Evolutionary conservation across 1,140 invertebrate species (phyloP).

Genomic region (Psix sp.): DNA sequence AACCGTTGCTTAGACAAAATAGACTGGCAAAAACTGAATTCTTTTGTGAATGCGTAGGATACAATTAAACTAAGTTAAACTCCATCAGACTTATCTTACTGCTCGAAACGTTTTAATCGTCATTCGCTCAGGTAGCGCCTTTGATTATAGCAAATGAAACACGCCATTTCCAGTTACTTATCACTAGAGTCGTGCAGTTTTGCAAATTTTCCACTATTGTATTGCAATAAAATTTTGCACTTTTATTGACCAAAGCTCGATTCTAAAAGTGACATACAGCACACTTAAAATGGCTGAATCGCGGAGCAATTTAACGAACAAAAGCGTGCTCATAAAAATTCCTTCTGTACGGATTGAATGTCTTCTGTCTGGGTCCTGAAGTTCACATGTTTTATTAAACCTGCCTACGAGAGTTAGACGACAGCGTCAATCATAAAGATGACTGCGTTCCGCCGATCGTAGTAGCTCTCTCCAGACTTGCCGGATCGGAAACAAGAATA

Average conservation of each 20-base stretch:
- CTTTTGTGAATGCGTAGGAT: constrained; percentile 41
- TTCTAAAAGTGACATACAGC: constrained; percentile 48
- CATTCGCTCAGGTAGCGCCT: constrained; percentile 26
- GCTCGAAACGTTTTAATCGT: constrained; percentile 34
- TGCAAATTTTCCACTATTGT: constrained; percentile 21
- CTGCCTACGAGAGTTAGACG: constrained; percentile 29
- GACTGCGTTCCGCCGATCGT: constrained; percentile 38
- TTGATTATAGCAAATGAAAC: constrained; percentile 43
- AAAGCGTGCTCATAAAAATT: constrained; percentile 39
- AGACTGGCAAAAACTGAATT: constrained; percentile 16
- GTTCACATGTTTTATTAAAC: constrained; percentile 54
- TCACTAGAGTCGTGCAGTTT: constrained; percentile 40
- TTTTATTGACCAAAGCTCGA: constrained; percentile 38
- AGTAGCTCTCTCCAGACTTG: constrained; percentile 16
- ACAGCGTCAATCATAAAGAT: constrained; percentile 58
- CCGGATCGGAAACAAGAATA: constrained; percentile 30
- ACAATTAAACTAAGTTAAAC: constrained; percentile 29
- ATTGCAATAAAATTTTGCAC: constrained; percentile 30
- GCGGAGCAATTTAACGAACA: constrained; percentile 36
- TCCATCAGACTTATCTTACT: constrained; percentile 28
- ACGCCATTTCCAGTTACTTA: constrained; percentile 18
- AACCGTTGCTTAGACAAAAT: constrained; percentile 15
- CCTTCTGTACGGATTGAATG: constrained; percentile 23
- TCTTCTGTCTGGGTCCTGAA: constrained; percentile 26
- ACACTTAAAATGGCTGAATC: constrained; percentile 49